Percentiles rank a stretch among this genome's conserved stretches.
These are phyloP conservation scores for Limnephilus marmoratus DNA, from an alignment of 2,888 invertebrate genomes.

Conservation along the genomic window DNA sequence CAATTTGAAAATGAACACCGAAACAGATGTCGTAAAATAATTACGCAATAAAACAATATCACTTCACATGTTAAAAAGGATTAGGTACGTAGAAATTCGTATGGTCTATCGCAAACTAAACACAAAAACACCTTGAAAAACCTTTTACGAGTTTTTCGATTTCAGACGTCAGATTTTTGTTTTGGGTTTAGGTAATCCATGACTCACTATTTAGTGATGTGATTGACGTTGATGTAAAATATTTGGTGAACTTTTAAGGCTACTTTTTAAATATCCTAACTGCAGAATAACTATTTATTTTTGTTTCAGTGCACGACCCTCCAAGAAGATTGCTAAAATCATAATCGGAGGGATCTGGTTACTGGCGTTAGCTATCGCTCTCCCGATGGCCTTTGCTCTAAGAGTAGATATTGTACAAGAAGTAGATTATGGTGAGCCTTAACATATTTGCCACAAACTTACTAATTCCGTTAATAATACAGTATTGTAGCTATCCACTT, in stretches of 20 bases:
- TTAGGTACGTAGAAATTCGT: too few relatives aligned
- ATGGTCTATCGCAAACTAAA: too few relatives aligned
- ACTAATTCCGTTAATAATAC: neutral
- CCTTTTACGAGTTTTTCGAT: too few relatives aligned
- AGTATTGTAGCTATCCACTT: neutral
- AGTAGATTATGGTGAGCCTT: constrained; percentile 72
- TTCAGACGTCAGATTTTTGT: too few relatives aligned
- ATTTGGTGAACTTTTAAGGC: neutral
- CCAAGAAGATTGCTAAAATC: constrained; percentile 84
- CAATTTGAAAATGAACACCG: too few relatives aligned
- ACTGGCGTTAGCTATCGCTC: constrained; percentile 81
- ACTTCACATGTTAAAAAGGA: too few relatives aligned
- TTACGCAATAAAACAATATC: too few relatives aligned
- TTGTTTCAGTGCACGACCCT: constrained; percentile 82
- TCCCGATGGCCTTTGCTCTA: constrained; percentile 83
- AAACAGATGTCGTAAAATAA: too few relatives aligned
- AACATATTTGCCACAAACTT: neutral
- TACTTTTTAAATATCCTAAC: neutral
- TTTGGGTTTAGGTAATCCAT: too few relatives aligned
- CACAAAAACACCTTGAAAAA: too few relatives aligned
- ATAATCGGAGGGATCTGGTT: constrained; percentile 87
- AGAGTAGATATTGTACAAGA: constrained; percentile 77
- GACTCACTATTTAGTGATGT: neutral
- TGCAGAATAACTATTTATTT: neutral
- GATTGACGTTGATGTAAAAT: neutral